These are phyloP conservation scores for Gymnocephalus cernua DNA, from an alignment of 2,113 vertebrate genomes.

Conservation along the genomic window DNA sequence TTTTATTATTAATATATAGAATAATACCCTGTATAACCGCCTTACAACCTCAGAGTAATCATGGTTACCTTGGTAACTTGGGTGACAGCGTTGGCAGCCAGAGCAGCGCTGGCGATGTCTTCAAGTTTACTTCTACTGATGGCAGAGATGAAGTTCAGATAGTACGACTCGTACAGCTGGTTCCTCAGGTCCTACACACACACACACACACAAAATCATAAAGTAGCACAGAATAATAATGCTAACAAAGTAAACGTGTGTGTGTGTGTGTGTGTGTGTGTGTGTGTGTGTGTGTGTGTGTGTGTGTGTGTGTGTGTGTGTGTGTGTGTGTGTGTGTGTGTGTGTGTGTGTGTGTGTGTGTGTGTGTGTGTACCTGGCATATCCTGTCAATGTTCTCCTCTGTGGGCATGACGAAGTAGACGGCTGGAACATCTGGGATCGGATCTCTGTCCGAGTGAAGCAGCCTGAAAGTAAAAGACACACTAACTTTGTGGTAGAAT, in stretches of 20 bases:
- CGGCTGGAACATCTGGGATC: conserved; percentile 96
- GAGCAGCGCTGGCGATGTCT: conserved; percentile 96
- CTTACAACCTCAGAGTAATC: background rate
- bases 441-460: conserved; percentile 97
- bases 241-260: no score
- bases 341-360: conserved; percentile 20
- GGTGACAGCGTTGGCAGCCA: conserved; percentile 92
- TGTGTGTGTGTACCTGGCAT: conserved; percentile 89
- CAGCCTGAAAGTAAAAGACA: conserved; percentile 80
- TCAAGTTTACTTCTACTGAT: conserved; percentile 98
- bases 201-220: background rate
- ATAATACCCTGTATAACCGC: background rate
- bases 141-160: conserved; percentile 98
- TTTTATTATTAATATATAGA: background rate
- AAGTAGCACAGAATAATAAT: background rate
- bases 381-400: conserved; percentile 98
- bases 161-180: conserved; percentile 97
- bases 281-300: no score
- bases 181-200: conserved; percentile 92
- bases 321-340: background rate
- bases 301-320: no score
- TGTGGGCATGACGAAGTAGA: conserved; percentile 98
- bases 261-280: no score
- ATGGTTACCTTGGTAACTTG: conserved; percentile 94
- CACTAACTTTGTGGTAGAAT: no score